These are phyloP conservation scores for Hybos culiciformis DNA, from an alignment of 2,888 invertebrate species.

Conservation along the genomic window DNA sequence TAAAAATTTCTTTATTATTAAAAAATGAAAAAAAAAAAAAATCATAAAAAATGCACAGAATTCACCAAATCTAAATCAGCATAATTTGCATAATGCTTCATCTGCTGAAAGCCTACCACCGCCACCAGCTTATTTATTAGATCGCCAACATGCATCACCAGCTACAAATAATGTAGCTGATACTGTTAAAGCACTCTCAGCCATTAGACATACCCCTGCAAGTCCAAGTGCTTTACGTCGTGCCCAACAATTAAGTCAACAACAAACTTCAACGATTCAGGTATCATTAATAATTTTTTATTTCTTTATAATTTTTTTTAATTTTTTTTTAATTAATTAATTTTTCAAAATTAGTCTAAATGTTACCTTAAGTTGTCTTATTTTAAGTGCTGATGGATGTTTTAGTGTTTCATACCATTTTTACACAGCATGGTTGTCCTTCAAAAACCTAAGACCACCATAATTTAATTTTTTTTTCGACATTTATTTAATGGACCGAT, in stretches of 20 bases:
- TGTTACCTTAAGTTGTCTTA: too few species aligned
- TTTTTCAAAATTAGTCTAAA: too few species aligned
- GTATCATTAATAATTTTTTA: slow-evolving; percentile 19
- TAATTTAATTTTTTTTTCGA: too few species aligned
- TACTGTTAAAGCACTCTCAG: slow-evolving; percentile 72
- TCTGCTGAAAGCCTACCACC: slow-evolving; percentile 34
- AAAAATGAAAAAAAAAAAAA: too few species aligned
- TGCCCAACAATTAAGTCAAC: slow-evolving; percentile 21
- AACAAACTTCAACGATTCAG: slow-evolving; percentile 24
- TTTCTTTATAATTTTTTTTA: slow-evolving; percentile 10
- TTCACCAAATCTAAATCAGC: slow-evolving; percentile 20
- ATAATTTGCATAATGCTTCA: slow-evolving; percentile 24
- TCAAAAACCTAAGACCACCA: too few species aligned
- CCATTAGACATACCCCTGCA: slow-evolving; percentile 73
- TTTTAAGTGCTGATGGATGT: too few species aligned
- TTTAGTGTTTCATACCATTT: too few species aligned
- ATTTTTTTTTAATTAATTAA: slow-evolving; percentile 10
- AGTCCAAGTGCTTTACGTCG: slow-evolving; percentile 64
- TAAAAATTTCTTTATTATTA: too few species aligned
- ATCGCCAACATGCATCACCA: slow-evolving; percentile 18
- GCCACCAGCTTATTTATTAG: slow-evolving; percentile 34
- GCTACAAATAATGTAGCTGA: slow-evolving; percentile 59
- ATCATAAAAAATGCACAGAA: too few species aligned
- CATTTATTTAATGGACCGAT: too few species aligned
- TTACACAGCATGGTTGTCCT: too few species aligned